A percentile compares a stretch with the other conserved stretches of the same genome.
phyloP scores from a whole-genome alignment of 2,113 vertebrate genomes.

The Hucho hucho region DNA sequence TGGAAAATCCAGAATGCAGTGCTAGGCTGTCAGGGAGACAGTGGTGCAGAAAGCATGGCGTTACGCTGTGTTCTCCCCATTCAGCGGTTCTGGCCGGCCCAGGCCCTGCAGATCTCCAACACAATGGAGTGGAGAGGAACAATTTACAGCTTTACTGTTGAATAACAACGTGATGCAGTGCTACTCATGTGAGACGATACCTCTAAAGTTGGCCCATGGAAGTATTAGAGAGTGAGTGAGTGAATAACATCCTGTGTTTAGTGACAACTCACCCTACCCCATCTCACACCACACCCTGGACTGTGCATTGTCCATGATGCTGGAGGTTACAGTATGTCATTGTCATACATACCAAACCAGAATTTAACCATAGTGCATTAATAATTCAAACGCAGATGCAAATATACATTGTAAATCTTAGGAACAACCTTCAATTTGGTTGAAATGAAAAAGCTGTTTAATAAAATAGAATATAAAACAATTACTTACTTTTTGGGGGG shows the following conservation, averaged over 20 bases:
- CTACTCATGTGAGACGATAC: conserved; percentile 23
- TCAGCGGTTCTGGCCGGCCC: conserved; percentile 19
- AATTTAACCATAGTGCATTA: too few species aligned
- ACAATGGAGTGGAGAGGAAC: conserved; percentile 18
- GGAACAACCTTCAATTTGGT: too few species aligned
- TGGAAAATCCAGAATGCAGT: conserved; percentile 33
- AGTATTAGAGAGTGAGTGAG: conserved; percentile 22
- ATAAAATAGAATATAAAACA: too few species aligned
- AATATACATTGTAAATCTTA: too few species aligned
- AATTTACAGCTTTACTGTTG: conserved; percentile 35
- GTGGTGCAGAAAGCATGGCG: conserved; percentile 47
- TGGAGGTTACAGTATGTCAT: background rate
- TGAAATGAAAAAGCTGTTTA: too few species aligned
- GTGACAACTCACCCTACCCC: background rate
- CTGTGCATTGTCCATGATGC: background rate
- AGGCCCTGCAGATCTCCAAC: conserved; percentile 30
- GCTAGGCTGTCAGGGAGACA: conserved; percentile 49
- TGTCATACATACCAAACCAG: too few species aligned
- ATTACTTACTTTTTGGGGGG: too few species aligned
- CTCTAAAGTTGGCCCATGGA: conserved; percentile 7
- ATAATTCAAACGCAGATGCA: too few species aligned
- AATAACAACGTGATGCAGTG: conserved; percentile 33
- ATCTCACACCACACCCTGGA: background rate
- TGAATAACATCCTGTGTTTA: conserved; percentile 19
- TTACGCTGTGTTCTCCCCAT: conserved; percentile 29